Evolutionary conservation across 2,113 vertebrate genomes (phyloP), one percentile per base, ranked within the genome.

Genomic region (Leptobrachium ailaonicum): DNA sequence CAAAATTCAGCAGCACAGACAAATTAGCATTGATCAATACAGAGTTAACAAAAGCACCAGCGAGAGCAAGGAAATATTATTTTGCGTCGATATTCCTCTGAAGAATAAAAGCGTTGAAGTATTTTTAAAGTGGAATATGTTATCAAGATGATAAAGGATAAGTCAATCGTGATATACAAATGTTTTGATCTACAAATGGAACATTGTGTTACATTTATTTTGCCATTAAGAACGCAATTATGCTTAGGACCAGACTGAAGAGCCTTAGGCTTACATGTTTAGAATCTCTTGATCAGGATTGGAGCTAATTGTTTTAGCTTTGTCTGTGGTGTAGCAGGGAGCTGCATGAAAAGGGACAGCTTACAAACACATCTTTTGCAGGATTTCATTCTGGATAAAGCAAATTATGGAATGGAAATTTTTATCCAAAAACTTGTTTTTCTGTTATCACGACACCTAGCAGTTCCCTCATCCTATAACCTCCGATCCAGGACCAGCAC

Each of bases 151-250:
- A 64, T 60, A 47, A 43, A 68, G 32, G 32, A 66, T 56, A 53
- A 71, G 62, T 67, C 40, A 80, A 66, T 67, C 60, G 76, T 4
- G 70, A 70, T 47, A 60, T 41, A 77, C 68, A 70, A 58, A n/a
- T 41, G 54, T 72, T 72, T 72, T 70, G 53, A 77, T 77, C 56
- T 77, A 69, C n/a, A 70, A 69, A 9, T 72, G 47, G 20, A 60
- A 69, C 40, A 77, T 77, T 56, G 56, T n/a, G 56, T 60, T 13
- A 60, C 13, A 14, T 60, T 60, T 60, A 14, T 12, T 60, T 60
- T 60, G 13, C 3, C 56, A 60, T 13, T 60, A 60, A 12, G 10
- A 8, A 10, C 62, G 40, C 62, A 32, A 64, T 64, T 40, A 64
- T 13, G 9, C 32, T 5, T 4, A 6, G 62, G 2, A 9, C 62